Evolutionary conservation across 2,113 vertebrate species (phyloP), one percentile per base, ranked within the genome.

Genomic region (Empidonax alnorum): DNA sequence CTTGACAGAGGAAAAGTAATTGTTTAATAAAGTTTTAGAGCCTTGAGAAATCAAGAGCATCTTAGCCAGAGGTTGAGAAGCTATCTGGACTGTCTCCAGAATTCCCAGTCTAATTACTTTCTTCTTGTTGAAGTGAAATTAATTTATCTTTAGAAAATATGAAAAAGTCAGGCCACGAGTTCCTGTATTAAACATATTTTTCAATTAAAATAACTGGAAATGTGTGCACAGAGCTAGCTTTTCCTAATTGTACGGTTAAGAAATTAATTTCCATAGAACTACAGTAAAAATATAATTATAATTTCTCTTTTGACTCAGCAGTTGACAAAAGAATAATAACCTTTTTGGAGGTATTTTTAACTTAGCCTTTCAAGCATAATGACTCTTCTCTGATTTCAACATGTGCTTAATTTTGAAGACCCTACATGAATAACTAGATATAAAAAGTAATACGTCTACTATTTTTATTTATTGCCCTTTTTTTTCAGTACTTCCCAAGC

Each of bases 31-130:
- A 52, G 44, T 84, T 92, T 73, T 49, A 82, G 82, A 89, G 87
- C 94, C 78, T 90, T 81, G 76, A 44, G 73, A 95, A 95, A 91
- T 95, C 91, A 96, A 89, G 75, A 88, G 78, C 71, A 93, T 67
- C 62, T 93, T 87, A 92, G 69, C 77, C 87, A 95, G 78, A 78
- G 71, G 94, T 92, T 81, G 96, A 96, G 96, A 94, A 97, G 95
- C 80, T 97, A 77, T 75, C 31, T 97, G 97, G 96, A 94, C 67
- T 83, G 9, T 66, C 84, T 96, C 94, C 96, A 97, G 96, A 88
- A 95, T 96, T 97, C 93, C 90, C 94, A 61, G 31, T 97, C 94
- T 89, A 96, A 97, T 96, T 97, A 93, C 83, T 94, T 96, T 95
- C 56, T 90, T 90, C 78, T 91, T 87, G 84, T 96, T 97, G 90